Evolutionary conservation across 2,888 invertebrate genomes (phyloP).

Genomic region (Drosophila seclusa): DNA sequence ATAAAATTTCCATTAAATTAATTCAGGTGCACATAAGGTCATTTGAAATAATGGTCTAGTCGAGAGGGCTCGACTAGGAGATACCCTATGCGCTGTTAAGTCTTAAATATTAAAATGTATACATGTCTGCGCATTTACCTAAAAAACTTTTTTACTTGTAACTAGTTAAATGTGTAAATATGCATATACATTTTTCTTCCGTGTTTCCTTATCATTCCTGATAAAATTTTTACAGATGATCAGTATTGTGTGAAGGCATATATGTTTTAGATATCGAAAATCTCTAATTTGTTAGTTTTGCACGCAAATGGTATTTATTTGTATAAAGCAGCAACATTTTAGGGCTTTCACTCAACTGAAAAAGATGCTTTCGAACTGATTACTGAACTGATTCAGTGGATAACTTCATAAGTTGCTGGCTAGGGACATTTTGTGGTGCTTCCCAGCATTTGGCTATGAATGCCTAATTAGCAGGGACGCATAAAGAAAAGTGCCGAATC

Average conservation of each 20-base stretch:
- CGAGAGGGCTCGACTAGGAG: too few relatives aligned
- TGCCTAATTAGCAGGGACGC: slow-evolving; percentile 62
- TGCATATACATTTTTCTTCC: too few relatives aligned
- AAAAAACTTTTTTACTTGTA: too few relatives aligned
- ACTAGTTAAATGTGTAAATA: too few relatives aligned
- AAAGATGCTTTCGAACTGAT: slow-evolving; percentile 3
- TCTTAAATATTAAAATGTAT: not conserved
- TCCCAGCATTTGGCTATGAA: slow-evolving; percentile 49
- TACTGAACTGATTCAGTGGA: slow-evolving; percentile 1
- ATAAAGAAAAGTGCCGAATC: slow-evolving; percentile 66
- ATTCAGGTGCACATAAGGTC: not conserved
- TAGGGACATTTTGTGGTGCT: slow-evolving; percentile 11
- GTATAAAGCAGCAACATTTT: not conserved
- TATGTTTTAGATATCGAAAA: not conserved
- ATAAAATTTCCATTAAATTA: not conserved
- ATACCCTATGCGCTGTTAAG: not conserved
- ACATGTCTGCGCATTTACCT: too few relatives aligned
- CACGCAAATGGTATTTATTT: not conserved
- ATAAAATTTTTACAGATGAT: not conserved
- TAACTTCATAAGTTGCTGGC: not conserved
- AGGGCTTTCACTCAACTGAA: not conserved
- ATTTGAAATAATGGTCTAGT: too few relatives aligned
- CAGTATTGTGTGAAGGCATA: not conserved
- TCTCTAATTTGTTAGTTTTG: not conserved
- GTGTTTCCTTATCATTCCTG: too few relatives aligned